phyloP scores from a whole-genome alignment of 2,888 invertebrate genomes.

The Torymus texanus region DNA sequence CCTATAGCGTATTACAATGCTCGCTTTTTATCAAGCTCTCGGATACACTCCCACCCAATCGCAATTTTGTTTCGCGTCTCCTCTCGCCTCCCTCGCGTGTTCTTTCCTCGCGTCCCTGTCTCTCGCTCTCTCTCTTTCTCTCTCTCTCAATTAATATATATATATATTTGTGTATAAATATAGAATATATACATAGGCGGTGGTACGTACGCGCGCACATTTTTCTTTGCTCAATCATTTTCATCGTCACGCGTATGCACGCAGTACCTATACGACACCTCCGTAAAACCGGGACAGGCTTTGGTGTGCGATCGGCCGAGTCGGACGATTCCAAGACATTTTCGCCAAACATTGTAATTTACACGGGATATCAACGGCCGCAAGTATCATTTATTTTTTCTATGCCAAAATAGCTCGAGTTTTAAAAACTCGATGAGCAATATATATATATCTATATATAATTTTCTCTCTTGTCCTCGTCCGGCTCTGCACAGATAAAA shows the following conservation, averaged over 20 bases:
- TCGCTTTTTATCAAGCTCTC: constrained; percentile 57
- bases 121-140: constrained; percentile 33
- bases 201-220: constrained; percentile 55
- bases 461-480: constrained; percentile 42
- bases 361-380: constrained; percentile 39
- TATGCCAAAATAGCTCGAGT: constrained; percentile 20
- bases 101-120: constrained; percentile 21
- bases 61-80: background rate
- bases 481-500: constrained; percentile 52
- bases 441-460: background rate
- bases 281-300: constrained; percentile 55
- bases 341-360: constrained; percentile 38
- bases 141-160: constrained; percentile 60
- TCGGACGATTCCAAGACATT: constrained; percentile 44
- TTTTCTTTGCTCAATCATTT: constrained; percentile 25
- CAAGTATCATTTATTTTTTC: constrained; percentile 9
- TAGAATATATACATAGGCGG: constrained; percentile 57
- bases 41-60: constrained; percentile 44
- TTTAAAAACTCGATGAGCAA: constrained; percentile 24
- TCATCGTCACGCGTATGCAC: constrained; percentile 52
- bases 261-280: constrained; percentile 53
- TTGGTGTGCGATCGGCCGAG: constrained; percentile 55
- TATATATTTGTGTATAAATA: constrained; percentile 50
- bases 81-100: background rate
- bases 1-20: constrained; percentile 71